Conservation (phyloP, 2,113 vertebrate genomes). For the Ivindomyrus marchei region DNA sequence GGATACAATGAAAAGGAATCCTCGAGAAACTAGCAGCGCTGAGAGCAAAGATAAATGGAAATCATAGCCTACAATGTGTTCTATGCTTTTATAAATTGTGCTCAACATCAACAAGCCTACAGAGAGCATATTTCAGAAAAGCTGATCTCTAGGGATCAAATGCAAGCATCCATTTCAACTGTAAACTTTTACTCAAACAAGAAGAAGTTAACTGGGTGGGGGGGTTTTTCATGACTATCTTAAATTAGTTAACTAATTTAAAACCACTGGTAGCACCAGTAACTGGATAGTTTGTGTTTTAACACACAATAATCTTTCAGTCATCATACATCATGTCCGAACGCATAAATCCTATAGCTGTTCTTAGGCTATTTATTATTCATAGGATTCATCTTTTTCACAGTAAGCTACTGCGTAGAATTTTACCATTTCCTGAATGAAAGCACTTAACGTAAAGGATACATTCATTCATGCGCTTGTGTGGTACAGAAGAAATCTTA, state of each 20-base stretch:
- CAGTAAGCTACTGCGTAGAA: not conserved
- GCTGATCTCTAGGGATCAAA: conserved; percentile 2
- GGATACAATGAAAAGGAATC: not conserved
- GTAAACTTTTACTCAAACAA: not conserved
- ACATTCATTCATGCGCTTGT: not conserved
- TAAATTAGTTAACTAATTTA: not conserved
- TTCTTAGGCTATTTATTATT: not conserved
- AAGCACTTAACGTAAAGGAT: not conserved
- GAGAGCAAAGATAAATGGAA: not conserved
- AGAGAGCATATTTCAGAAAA: not conserved
- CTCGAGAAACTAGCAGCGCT: not conserved
- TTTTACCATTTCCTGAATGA: not conserved
- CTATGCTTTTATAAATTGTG: not conserved
- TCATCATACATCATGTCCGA: not conserved
- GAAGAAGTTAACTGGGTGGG: not conserved
- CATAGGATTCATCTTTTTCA: not conserved
- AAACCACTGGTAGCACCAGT: not conserved
- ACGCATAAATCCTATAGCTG: not conserved
- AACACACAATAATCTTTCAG: not conserved
- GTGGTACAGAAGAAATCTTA: not conserved
- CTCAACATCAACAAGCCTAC: not conserved
- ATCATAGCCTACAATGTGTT: not conserved
- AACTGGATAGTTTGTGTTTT: not conserved
- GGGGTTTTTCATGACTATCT: not conserved
- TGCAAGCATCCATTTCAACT: not conserved